A percentile compares a stretch with the other conserved stretches of the same genome.
Evolutionary conservation across 2,888 invertebrate genomes (phyloP).

Genomic region (Nycteola revayana): DNA sequence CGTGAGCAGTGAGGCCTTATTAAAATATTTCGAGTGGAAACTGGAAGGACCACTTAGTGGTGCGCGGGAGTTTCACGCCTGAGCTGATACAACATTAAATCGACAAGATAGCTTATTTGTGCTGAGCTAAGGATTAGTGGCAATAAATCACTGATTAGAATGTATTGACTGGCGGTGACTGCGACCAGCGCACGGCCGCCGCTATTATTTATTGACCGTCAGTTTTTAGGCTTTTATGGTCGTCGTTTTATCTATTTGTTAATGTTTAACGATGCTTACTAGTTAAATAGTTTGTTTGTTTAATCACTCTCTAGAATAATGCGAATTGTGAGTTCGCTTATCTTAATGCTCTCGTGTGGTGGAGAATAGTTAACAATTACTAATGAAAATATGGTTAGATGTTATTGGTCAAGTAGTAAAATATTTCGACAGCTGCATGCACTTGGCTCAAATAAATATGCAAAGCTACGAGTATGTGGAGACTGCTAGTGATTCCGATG

Average conservation of each 20-base stretch:
- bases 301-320: slow-evolving; percentile 54
- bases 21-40: slow-evolving; percentile 82
- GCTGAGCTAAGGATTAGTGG: slow-evolving; percentile 79
- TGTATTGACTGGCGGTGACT: slow-evolving; percentile 80
- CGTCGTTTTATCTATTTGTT: slow-evolving; percentile 63
- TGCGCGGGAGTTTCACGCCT: slow-evolving; percentile 82
- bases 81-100: slow-evolving; percentile 80
- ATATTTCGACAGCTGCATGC: slow-evolving; percentile 41
- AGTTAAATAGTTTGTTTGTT: slow-evolving; percentile 59
- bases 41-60: slow-evolving; percentile 82
- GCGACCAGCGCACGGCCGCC: slow-evolving; percentile 61
- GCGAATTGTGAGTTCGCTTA: slow-evolving; percentile 51
- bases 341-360: slow-evolving; percentile 39
- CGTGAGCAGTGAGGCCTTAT: slow-evolving; percentile 80
- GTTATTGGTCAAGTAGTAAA: slow-evolving; percentile 3
- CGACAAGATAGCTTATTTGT: slow-evolving; percentile 83
- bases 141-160: slow-evolving; percentile 82
- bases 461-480: slow-evolving; percentile 49
- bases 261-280: slow-evolving; percentile 55
- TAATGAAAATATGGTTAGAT: slow-evolving; percentile 36
- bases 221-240: slow-evolving; percentile 66
- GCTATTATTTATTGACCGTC: slow-evolving; percentile 66
- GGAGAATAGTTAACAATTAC: slow-evolving; percentile 44
- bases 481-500: slow-evolving; percentile 44
- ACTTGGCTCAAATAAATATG: slow-evolving; percentile 48